A percentile compares a stretch with the other conserved stretches of the same genome.
Evolutionary conservation across 2,797 vertebrate genomes (phyloP).

Genomic region (Sebastes nivosus): DNA sequence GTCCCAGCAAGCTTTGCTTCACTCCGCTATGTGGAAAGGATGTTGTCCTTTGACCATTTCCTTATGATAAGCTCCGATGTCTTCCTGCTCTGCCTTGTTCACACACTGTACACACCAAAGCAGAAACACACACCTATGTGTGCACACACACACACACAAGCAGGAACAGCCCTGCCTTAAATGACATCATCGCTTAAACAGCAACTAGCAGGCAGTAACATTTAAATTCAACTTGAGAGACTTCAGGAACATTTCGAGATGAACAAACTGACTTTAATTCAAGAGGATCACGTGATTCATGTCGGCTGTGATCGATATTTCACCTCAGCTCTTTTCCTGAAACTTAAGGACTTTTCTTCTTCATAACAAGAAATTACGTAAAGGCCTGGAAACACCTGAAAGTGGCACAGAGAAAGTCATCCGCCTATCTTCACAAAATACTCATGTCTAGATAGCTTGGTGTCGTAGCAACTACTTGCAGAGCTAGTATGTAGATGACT

Average conservation of each 20-base stretch:
- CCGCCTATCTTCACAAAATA: not conserved
- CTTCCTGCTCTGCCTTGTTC: constrained; percentile 76
- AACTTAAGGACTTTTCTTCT: not conserved
- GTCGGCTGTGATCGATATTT: not conserved
- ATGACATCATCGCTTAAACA: constrained; percentile 56
- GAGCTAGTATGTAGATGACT: not conserved
- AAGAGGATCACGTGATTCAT: not conserved
- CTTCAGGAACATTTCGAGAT: not conserved
- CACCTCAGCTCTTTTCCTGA: not conserved
- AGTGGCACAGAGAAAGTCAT: not conserved
- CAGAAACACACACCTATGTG: constrained; percentile 22
- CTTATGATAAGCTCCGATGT: constrained; percentile 78
- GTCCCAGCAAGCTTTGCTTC: constrained; percentile 38
- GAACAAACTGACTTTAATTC: not conserved
- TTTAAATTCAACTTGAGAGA: not conserved
- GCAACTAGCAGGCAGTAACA: not conserved
- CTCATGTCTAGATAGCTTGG: not conserved
- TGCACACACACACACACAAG: constrained; percentile 18
- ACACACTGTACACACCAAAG: constrained; percentile 45
- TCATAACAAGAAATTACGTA: not conserved
- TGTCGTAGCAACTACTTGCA: not conserved
- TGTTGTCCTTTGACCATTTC: constrained; percentile 83
- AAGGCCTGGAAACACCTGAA: not conserved
- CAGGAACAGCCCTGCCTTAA: constrained; percentile 50
- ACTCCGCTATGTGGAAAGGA: constrained; percentile 69